Evolutionary conservation across 1,140 invertebrate species (phyloP).

Genomic region (Calephelis nemesis): DNA sequence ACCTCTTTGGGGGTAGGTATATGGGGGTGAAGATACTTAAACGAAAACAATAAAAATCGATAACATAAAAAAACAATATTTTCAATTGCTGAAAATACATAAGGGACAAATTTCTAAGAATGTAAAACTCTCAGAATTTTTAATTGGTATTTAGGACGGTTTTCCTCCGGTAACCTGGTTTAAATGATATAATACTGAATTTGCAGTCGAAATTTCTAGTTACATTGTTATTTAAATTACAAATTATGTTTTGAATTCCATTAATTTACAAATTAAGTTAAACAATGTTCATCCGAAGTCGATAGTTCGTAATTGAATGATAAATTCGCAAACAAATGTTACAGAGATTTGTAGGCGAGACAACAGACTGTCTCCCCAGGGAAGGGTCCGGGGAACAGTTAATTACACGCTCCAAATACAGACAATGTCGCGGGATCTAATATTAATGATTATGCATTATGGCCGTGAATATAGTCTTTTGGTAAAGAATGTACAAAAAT

Average conservation of each 20-base stretch:
- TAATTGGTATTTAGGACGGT: no score
- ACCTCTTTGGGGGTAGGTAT: no score
- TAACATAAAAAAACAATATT: no score
- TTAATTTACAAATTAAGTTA: constrained; percentile 9
- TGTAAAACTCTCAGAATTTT: no score
- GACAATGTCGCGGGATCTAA: constrained; percentile 19
- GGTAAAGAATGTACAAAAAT: no score
- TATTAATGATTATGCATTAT: constrained; percentile 15
- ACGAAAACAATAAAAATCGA: no score
- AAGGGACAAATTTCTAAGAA: no score
- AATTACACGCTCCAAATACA: constrained; percentile 48
- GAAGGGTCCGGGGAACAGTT: constrained; percentile 31
- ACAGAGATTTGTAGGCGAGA: constrained; percentile 19
- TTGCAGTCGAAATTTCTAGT: no score
- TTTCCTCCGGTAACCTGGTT: no score
- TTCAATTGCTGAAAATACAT: no score
- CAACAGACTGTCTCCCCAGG: constrained; percentile 25
- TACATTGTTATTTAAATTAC: background rate
- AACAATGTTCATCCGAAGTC: constrained; percentile 19
- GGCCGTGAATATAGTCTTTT: background rate
- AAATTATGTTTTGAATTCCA: background rate
- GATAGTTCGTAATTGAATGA: constrained; percentile 37
- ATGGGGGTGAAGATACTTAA: no score
- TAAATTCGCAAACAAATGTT: constrained; percentile 31
- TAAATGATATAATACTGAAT: no score